Conservation (phyloP, 2,888 invertebrate genomes). For the Philonicus albiceps region DNA sequence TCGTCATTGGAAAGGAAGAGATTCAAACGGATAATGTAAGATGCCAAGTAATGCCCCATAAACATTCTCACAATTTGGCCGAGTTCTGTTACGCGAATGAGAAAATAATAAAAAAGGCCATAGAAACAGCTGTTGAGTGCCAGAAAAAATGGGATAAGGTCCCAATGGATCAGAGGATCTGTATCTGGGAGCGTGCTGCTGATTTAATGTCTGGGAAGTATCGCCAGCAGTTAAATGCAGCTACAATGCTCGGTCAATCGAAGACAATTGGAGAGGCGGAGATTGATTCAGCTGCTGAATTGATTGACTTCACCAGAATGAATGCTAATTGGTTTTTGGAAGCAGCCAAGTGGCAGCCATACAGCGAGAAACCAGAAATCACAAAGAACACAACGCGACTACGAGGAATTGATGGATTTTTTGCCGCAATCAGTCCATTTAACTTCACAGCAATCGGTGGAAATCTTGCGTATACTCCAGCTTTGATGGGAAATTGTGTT, state of each 20-base stretch:
- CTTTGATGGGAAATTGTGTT: conserved; percentile 89
- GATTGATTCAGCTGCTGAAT: conserved; percentile 93
- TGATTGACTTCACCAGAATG: conserved; percentile 85
- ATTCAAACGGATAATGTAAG: conserved; percentile 74
- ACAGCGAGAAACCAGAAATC: conserved; percentile 75
- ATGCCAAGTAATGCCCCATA: conserved; percentile 87
- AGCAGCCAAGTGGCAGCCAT: conserved; percentile 84
- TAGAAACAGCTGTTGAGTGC: conserved; percentile 75
- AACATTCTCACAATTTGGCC: conserved; percentile 84
- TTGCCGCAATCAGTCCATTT: conserved; percentile 96
- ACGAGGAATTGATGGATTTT: conserved; percentile 93
- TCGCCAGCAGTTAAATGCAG: conserved; percentile 86
- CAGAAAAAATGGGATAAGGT: conserved; percentile 87
- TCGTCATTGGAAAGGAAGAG: conserved; percentile 89
- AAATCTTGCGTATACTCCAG: conserved; percentile 88
- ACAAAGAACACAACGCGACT: conserved; percentile 83
- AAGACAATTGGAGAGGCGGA: conserved; percentile 96
- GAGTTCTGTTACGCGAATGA: conserved; percentile 88
- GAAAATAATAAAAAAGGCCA: conserved; percentile 82
- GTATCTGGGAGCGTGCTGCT: conserved; percentile 86
- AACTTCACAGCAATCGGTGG: conserved; percentile 99
- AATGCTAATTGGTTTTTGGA: conserved; percentile 83
- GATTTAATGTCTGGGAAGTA: conserved; percentile 86
- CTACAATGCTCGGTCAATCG: conserved; percentile 95
- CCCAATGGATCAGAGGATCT: conserved; percentile 78